phyloP scores from a whole-genome alignment of 2,797 vertebrate species.

The Sus cebifrons region DNA sequence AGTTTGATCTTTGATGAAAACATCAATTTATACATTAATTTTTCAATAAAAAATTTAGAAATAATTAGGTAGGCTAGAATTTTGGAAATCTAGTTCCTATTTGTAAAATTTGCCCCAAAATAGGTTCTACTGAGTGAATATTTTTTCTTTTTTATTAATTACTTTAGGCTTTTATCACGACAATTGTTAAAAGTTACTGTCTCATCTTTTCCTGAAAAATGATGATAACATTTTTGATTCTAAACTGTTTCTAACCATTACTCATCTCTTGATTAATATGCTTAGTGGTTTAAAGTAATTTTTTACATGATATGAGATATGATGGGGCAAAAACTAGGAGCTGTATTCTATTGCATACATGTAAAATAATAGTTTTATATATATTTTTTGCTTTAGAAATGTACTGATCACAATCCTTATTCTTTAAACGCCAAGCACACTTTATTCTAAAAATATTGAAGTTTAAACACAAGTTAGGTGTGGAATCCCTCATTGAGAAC shows the following conservation, averaged over 20 bases:
- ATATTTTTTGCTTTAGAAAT: slow-evolving; percentile 55
- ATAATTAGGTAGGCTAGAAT: slow-evolving; percentile 49
- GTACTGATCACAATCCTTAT: slow-evolving; percentile 10
- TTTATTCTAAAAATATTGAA: slow-evolving; percentile 62
- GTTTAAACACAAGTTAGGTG: slow-evolving; percentile 34
- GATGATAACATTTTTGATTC: slow-evolving; percentile 24
- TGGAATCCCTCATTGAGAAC: slow-evolving; percentile 7
- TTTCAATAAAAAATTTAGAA: slow-evolving; percentile 57
- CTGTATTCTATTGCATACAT: slow-evolving; percentile 13
- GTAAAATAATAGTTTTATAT: slow-evolving; percentile 26
- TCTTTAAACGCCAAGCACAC: slow-evolving; percentile 48
- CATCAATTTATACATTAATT: slow-evolving; percentile 51
- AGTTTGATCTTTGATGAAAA: slow-evolving; percentile 65
- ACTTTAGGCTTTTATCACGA: slow-evolving; percentile 52
- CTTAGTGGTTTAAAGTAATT: slow-evolving; percentile 39
- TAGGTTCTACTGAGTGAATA: neutral
- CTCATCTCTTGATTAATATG: neutral
- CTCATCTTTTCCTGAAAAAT: slow-evolving; percentile 59
- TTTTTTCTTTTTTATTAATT: slow-evolving; percentile 54
- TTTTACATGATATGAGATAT: slow-evolving; percentile 19
- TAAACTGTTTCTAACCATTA: slow-evolving; percentile 24
- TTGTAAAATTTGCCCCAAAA: slow-evolving; percentile 44
- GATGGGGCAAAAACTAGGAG: slow-evolving; percentile 30
- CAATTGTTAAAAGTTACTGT: slow-evolving; percentile 30
- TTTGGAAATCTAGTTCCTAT: slow-evolving; percentile 45